phyloP scores from a whole-genome alignment of 2,888 invertebrate genomes.

The Cynaeus angustus region DNA sequence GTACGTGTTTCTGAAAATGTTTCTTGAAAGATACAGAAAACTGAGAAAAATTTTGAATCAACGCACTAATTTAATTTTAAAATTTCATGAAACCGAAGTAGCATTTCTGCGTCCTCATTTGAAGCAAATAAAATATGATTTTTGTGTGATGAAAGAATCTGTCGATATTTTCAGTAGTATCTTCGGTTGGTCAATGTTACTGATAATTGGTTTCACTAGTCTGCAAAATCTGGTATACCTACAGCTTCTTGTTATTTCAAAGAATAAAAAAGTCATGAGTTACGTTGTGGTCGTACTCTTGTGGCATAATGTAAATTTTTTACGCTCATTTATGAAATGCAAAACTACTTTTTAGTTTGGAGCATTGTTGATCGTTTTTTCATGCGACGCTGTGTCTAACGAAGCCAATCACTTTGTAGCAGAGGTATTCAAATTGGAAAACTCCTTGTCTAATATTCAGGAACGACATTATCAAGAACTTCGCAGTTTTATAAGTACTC shows the following conservation, averaged over 20 bases:
- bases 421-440: neutral
- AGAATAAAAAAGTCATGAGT: too few relatives aligned
- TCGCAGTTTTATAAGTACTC: neutral
- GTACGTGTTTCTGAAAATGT: neutral
- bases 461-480: neutral
- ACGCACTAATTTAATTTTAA: too few relatives aligned
- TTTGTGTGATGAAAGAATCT: neutral
- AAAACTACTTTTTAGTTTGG: too few relatives aligned
- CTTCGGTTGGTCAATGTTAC: slow-evolving; percentile 14
- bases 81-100: neutral
- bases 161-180: slow-evolving; percentile 4
- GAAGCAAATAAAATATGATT: neutral
- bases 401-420: neutral
- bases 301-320: too few relatives aligned
- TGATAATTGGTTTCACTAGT: neutral
- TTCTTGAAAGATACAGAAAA: neutral
- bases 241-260: neutral
- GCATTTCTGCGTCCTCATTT: too few relatives aligned
- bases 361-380: neutral
- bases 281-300: too few relatives aligned
- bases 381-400: neutral
- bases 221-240: neutral
- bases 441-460: neutral
- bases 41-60: neutral
- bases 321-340: neutral